Evolutionary conservation across 2,888 invertebrate species (phyloP).

Genomic region (Oligia strigilis): DNA sequence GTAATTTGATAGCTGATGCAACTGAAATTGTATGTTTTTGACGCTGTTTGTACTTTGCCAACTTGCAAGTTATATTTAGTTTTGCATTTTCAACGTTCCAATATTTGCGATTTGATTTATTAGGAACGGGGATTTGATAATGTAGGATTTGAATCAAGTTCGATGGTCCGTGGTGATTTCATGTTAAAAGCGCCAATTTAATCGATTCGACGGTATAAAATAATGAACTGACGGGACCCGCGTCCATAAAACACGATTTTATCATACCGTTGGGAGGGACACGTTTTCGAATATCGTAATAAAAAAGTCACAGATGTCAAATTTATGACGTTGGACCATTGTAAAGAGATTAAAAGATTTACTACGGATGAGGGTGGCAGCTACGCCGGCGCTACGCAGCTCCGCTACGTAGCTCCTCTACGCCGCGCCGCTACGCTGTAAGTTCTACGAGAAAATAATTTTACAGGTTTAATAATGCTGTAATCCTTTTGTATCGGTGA

Average conservation of each 20-base stretch:
- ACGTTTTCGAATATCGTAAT: slow-evolving; percentile 90
- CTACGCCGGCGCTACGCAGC: slow-evolving; percentile 73
- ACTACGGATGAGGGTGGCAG: slow-evolving; percentile 79
- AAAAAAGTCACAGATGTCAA: slow-evolving; percentile 91
- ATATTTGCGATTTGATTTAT: slow-evolving; percentile 43
- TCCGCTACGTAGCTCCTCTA: slow-evolving; percentile 73
- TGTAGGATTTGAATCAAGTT: slow-evolving; percentile 58
- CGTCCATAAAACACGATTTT: slow-evolving; percentile 89
- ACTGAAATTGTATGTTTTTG: slow-evolving; percentile 61
- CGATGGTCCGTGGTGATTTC: slow-evolving; percentile 65
- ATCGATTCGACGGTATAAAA: slow-evolving; percentile 86
- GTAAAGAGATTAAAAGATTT: slow-evolving; percentile 91
- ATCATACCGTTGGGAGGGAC: slow-evolving; percentile 89
- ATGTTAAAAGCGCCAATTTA: slow-evolving; percentile 79
- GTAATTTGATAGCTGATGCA: slow-evolving; percentile 70
- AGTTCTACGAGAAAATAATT: slow-evolving; percentile 77
- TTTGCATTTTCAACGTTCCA: slow-evolving; percentile 37
- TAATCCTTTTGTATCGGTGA: slow-evolving; percentile 75
- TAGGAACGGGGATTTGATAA: slow-evolving; percentile 44
- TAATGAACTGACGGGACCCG: slow-evolving; percentile 86
- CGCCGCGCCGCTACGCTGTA: slow-evolving; percentile 72
- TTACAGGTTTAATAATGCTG: slow-evolving; percentile 79
- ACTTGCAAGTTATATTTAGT: slow-evolving; percentile 41
- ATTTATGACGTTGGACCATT: slow-evolving; percentile 90
- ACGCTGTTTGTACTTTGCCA: slow-evolving; percentile 43